phyloP scores from a whole-genome alignment of 2,113 vertebrate genomes.

The Malurus melanocephalus region DNA sequence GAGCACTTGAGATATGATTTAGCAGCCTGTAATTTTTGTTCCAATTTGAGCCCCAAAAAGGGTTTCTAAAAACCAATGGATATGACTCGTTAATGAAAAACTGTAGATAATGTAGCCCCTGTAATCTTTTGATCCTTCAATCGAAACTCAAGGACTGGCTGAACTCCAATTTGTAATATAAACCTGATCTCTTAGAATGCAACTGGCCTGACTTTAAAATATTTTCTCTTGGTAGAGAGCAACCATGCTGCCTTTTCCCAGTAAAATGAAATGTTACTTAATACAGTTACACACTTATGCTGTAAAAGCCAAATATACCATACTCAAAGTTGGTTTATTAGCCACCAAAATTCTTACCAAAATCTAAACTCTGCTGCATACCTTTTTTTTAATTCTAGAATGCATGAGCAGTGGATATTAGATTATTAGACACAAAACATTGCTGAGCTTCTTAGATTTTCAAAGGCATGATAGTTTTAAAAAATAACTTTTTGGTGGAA shows the following conservation, averaged over 20 bases:
- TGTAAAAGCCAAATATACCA: not conserved
- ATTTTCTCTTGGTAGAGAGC: not conserved
- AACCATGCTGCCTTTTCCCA: not conserved
- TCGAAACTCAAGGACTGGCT: not conserved
- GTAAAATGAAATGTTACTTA: not conserved
- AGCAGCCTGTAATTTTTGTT: not conserved
- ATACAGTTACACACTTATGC: not conserved
- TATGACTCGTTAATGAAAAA: not conserved
- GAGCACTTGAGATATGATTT: not conserved
- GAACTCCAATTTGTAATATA: not conserved
- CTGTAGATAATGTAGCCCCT: not conserved
- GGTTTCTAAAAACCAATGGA: not conserved
- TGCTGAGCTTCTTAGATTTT: not conserved
- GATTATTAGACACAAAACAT: not conserved
- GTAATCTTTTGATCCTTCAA: conserved; percentile 15
- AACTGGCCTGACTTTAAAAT: not conserved
- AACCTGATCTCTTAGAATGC: not conserved
- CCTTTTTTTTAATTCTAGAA: not conserved
- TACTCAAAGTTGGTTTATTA: not conserved
- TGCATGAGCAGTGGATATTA: not conserved
- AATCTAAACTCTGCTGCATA: not conserved
- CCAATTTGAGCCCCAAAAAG: not conserved
- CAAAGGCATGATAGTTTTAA: not conserved
- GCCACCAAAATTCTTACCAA: not conserved
- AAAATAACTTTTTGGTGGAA: not conserved